Evolutionary conservation across 2,888 invertebrate species (phyloP), one percentile per base, ranked within the genome.

Genomic region (Aricia artaxerxes): DNA sequence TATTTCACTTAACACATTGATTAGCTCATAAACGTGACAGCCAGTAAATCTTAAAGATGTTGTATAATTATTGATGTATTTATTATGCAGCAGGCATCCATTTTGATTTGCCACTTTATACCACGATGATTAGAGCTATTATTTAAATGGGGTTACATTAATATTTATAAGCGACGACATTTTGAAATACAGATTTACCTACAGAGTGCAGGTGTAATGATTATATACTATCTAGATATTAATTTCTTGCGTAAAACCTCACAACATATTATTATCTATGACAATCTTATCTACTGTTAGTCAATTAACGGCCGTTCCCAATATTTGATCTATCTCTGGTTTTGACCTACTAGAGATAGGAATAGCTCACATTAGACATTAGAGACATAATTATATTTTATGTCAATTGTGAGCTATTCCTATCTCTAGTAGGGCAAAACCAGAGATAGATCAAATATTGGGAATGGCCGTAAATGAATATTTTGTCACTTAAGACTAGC

Each of bases 51-150:
- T 69, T 4, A 35, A 16, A 69, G 11, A 75, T 49, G 31, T 75
- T 75, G 49, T 69, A 69, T 69, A 38, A 75, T 75, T 75, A 75
- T 75, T 75, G 44, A 75, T 75, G 44, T 75, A 75, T 75, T 75
- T 75, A 53, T 75, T 75, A 75, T 49, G 49, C 75, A 75, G 44
- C 49, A 11, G 75, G 44, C 75, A 24, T 24, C 44, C 75, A 44
- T 11, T 44, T 75, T 75, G 75, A 75, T 75, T 75, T 75, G 75
- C 75, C 49, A 49, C 75, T 75, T 75, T 75, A 75, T 75, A 75
- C 4, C 24, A 49, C 24, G 49, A 44, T 75, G 44, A 73, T 73
- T 44, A 44, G 40, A 73, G 73, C 73, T n/a, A 73, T 73, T 73
- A 75, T 49, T 24, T 75, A 49, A 75, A 75, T 75, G 49, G 75